A percentile compares a stretch with the other conserved stretches of the same genome.
phyloP scores from a whole-genome alignment of 1,140 invertebrate species.

The Cyrtorhinus lividipennis region DNA sequence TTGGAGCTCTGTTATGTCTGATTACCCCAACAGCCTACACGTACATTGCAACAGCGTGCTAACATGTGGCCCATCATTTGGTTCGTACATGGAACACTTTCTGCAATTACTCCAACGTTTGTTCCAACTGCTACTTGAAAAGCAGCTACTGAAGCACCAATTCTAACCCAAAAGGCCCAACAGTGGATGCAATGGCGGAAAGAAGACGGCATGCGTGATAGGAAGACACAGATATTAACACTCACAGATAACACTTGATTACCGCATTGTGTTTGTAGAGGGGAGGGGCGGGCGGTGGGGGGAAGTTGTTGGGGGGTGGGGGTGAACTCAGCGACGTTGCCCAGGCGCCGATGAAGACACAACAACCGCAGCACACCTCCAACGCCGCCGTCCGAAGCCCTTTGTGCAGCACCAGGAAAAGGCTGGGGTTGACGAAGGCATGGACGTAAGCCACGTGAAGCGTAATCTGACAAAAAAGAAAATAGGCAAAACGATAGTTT shows the following conservation, averaged over 20 bases:
- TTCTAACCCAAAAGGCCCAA: too few relatives aligned
- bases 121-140: too few relatives aligned
- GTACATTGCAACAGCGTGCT: too few relatives aligned
- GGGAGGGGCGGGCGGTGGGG: conserved; percentile 17
- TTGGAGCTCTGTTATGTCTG: too few relatives aligned
- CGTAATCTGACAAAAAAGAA: conserved; percentile 45
- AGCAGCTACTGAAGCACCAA: too few relatives aligned
- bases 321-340: conserved; percentile 31
- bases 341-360: conserved; percentile 44
- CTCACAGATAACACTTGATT: conserved; percentile 55
- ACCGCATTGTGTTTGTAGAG: conserved; percentile 31
- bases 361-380: conserved; percentile 56
- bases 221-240: conserved; percentile 31
- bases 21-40: too few relatives aligned
- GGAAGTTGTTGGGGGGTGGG: conserved; percentile 30
- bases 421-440: conserved; percentile 67
- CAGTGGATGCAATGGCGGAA: too few relatives aligned
- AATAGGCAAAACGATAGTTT: too few relatives aligned
- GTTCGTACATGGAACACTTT: too few relatives aligned
- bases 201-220: conserved; percentile 7
- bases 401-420: conserved; percentile 63
- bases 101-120: too few relatives aligned
- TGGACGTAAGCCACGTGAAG: conserved; percentile 77
- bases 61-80: too few relatives aligned
- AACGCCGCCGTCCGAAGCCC: conserved; percentile 52